Evolutionary conservation across 2,888 invertebrate genomes (phyloP), one percentile per base, ranked within the genome.

Genomic region (Zhengitettix transpicula): DNA sequence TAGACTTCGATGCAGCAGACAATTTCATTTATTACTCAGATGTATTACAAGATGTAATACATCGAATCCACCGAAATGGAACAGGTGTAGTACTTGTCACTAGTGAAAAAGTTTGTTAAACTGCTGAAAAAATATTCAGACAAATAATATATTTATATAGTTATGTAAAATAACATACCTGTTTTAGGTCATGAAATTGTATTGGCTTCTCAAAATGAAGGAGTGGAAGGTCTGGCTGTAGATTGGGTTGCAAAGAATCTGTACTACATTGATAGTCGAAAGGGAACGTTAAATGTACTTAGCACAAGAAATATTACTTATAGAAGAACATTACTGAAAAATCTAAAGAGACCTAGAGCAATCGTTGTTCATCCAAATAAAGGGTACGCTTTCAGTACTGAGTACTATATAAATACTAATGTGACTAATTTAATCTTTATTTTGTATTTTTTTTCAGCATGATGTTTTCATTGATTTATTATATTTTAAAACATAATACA

Each of bases 21-120:
- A 84, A 90, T 68, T 89, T 89, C 68, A 93, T 99, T 65, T 99
- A 97, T 73, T 98, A 96, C 73, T 97, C 97, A 0, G 99, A 99
- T 71, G 96, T 98, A 0, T 79, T 96, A 17, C 90, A 95, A 74
- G 93, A 96, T 71, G 95, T 95, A 0, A 95, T 95, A 65, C 92
- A 93, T 71, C 69, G 76, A 59, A 73, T 76, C 51, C 72, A 72
- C 59, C 68, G 70, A 40, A 74, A 75, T 67, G 77, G 77, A 65
- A 74, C 74, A 53, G 74, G 75, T 70, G 66, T 63, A 63, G 28
- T 28, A 28, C 28, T 28, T 28, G 28, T 28, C 2, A 28, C 28
- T 7, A 28, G 7, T 28, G 2, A 5, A 28, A 28, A 5, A 5
- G 2, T 28, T 28, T 28, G 2, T 7, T 7, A 28, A 28, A 28